phyloP scores from a whole-genome alignment of 2,113 vertebrate species.

The Mustelus asterias region DNA sequence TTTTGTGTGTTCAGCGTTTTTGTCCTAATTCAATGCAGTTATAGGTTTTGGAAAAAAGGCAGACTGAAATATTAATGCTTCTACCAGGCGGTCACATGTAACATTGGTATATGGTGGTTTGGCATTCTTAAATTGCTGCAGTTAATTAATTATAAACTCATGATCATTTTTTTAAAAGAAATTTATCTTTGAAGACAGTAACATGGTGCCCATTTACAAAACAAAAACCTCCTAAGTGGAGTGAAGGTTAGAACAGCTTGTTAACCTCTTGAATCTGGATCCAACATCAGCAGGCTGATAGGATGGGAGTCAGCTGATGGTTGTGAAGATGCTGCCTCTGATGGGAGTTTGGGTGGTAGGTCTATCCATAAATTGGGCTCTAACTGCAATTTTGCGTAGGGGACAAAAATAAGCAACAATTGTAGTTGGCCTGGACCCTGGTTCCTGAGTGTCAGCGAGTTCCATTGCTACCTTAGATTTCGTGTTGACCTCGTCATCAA shows the following conservation, averaged over 20 bases:
- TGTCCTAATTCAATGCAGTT: conserved; percentile 68
- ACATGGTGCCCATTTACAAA: neutral
- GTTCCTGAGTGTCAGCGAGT: neutral
- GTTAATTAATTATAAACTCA: neutral
- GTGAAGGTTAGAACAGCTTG: neutral
- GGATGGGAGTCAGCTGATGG: neutral
- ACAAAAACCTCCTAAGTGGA: neutral
- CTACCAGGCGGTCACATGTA: neutral
- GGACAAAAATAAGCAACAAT: neutral
- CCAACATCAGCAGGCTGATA: neutral
- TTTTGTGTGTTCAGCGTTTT: conserved; percentile 65
- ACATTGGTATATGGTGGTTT: neutral
- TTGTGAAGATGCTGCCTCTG: neutral
- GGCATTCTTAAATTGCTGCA: neutral
- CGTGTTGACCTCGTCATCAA: neutral
- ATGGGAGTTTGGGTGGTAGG: neutral
- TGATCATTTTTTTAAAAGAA: neutral
- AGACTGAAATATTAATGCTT: neutral
- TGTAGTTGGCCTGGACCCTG: neutral
- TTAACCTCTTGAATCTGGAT: neutral
- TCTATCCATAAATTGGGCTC: neutral
- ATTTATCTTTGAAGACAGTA: neutral
- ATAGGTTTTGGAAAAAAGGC: conserved; percentile 48
- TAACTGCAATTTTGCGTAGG: neutral
- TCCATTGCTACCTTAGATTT: neutral